Conservation (phyloP, 2,888 invertebrate species). For the Saturnia pavonia region DNA sequence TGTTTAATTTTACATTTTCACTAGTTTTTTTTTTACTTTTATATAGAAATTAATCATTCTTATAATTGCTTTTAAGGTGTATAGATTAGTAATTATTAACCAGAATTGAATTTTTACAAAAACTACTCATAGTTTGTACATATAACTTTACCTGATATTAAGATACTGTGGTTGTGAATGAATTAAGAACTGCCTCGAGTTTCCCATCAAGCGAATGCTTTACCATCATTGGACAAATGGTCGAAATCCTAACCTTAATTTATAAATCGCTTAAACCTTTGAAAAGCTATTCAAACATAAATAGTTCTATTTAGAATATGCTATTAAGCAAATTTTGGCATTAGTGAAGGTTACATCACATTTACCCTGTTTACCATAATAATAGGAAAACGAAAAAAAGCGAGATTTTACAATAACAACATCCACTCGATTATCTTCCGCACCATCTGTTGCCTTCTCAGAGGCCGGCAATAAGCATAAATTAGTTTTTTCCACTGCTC, state of each 20-base stretch:
- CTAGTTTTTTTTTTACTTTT: not conserved
- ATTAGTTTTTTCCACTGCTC: conserved; percentile 34
- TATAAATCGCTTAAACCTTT: not conserved
- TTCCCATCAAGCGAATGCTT: not conserved
- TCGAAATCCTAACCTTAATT: not conserved
- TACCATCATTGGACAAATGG: not conserved
- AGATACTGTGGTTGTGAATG: no score
- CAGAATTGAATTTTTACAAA: not conserved
- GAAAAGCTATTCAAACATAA: not conserved
- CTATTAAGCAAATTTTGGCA: not conserved
- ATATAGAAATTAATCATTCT: not conserved
- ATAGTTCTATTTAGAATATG: not conserved
- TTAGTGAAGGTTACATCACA: not conserved
- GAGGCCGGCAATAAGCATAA: conserved; percentile 34
- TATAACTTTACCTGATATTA: not conserved
- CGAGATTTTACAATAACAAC: conserved; percentile 15
- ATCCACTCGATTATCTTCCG: conserved; percentile 15
- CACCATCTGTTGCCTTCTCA: conserved; percentile 19
- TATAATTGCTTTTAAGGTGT: not conserved
- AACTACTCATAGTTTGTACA: not conserved
- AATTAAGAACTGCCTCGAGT: not conserved
- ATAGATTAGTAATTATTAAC: not conserved
- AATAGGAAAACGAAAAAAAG: not conserved
- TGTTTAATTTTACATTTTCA: not conserved
- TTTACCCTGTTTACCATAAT: conserved; percentile 2